Base-by-base conservation (phyloP, 2,113 vertebrate genomes). In the Microtus ochrogaster region DNA sequence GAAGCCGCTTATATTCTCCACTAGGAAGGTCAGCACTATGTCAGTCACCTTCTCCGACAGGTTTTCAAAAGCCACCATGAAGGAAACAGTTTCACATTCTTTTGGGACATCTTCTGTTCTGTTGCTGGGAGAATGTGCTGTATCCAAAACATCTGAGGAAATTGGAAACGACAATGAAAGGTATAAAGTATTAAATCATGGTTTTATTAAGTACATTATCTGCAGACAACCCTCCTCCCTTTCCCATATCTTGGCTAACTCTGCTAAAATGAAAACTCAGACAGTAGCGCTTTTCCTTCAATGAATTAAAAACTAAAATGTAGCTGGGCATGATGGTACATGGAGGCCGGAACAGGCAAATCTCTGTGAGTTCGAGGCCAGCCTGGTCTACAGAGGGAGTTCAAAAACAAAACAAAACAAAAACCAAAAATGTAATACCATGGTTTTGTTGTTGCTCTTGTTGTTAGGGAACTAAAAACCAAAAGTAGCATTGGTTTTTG, bases 1-100 rank as follows among this genome's bases (percentile, higher is more conserved):
- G 70, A 98, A 58, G 28, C 94, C 95, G 0, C 97, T 98, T 91
- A 99, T 3, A n/a, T 98, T 99, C 96, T 99, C 99, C 92, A 99
- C 97, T 95, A 99, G 94, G 92, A 99, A 81, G 79, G 17, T 65
- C 89, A 99, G 92, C 61, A 99, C 39, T 0, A 96, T 96, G 0
- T 91, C 83, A 22, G 93, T n/a, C 33, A 93, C 30, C 24, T 58
- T 58, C 24, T 98, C 96, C 0, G 66, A 17, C 24, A 99, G 39
- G 9, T 99, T 99, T 97, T 99, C 98, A 97, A 99, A 93, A 52
- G 98, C 98, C 74, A 99, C 97, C 7, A 95, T 3, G 0, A 41
- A 47, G 22, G 98, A 65, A 84, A 39, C 36, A 52, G 72, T 88
- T 87, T 92, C 39, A 11, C 30, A 0, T 68, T 83, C 41, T 85